Evolutionary conservation across 2,113 vertebrate species (phyloP).

Genomic region (Pachypanchax playfairii): DNA sequence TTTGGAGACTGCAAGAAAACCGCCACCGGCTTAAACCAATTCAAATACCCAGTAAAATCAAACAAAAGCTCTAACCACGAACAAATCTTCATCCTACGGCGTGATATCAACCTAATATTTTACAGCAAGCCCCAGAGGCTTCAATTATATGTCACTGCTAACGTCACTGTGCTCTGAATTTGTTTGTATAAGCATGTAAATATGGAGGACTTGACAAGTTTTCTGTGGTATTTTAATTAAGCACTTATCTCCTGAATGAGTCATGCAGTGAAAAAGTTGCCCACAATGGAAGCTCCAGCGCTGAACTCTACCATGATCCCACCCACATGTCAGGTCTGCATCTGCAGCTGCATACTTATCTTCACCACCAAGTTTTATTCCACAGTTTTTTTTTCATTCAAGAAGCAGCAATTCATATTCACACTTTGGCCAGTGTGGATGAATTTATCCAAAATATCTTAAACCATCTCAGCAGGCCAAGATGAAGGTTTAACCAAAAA

Average conservation of each 20-base stretch:
- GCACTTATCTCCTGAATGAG: conserved; percentile 30
- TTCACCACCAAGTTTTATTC: conserved; percentile 32
- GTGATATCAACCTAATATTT: conserved; percentile 2
- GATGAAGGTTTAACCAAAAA: conserved; percentile 55
- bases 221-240: conserved; percentile 36
- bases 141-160: conserved; percentile 13
- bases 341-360: conserved; percentile 17
- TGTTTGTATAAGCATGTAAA: conserved; percentile 8
- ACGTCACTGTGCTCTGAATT: conserved; percentile 10
- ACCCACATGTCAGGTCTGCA: conserved; percentile 42
- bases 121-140: neutral
- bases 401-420: too few relatives aligned
- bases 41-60: neutral
- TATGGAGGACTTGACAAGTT: neutral
- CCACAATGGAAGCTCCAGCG: conserved; percentile 68
- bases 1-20: conserved; percentile 13
- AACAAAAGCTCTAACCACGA: neutral
- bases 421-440: conserved; percentile 18
- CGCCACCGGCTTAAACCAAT: neutral
- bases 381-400: too few relatives aligned
- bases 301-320: conserved; percentile 28
- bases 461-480: conserved; percentile 52
- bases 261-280: conserved; percentile 48
- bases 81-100: neutral
- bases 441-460: conserved; percentile 46